Evolutionary conservation across 2,797 vertebrate genomes (phyloP).

Genomic region (Yasuhikotakia modesta): DNA sequence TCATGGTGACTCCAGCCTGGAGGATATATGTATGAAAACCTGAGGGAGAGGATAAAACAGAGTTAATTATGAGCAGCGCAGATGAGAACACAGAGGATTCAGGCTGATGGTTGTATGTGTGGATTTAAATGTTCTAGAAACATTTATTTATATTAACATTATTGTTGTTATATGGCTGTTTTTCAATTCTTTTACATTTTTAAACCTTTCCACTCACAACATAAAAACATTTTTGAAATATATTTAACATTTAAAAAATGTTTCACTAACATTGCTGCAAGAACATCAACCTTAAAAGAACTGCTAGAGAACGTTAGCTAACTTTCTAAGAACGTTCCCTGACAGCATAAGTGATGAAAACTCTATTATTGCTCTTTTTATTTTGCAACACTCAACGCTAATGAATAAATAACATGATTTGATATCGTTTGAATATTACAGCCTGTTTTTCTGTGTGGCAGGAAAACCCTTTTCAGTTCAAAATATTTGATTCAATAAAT

Average conservation of each 20-base stretch:
- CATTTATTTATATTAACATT: too few relatives aligned
- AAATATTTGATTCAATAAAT: conserved; percentile 19
- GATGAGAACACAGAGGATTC: conserved; percentile 11
- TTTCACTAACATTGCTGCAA: too few relatives aligned
- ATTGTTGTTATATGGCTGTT: too few relatives aligned
- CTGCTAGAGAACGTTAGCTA: too few relatives aligned
- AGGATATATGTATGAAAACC: conserved; percentile 20
- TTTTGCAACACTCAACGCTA: background rate
- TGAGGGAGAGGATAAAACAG: conserved; percentile 43
- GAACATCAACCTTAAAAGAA: too few relatives aligned
- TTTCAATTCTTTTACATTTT: too few relatives aligned
- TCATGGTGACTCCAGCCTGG: conserved; percentile 31
- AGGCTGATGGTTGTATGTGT: conserved; percentile 4
- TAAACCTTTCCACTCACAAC: too few relatives aligned
- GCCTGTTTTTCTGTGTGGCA: background rate
- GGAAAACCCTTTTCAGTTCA: background rate
- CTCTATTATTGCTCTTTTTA: background rate
- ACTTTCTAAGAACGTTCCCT: too few relatives aligned
- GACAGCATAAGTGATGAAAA: background rate
- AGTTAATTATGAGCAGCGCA: conserved; percentile 44
- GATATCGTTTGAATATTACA: background rate
- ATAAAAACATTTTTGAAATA: too few relatives aligned
- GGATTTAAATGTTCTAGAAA: too few relatives aligned
- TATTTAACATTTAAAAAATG: too few relatives aligned
- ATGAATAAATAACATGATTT: background rate